Conservation (phyloP, 2,113 vertebrate species). For the Pangasianodon gigas region DNA sequence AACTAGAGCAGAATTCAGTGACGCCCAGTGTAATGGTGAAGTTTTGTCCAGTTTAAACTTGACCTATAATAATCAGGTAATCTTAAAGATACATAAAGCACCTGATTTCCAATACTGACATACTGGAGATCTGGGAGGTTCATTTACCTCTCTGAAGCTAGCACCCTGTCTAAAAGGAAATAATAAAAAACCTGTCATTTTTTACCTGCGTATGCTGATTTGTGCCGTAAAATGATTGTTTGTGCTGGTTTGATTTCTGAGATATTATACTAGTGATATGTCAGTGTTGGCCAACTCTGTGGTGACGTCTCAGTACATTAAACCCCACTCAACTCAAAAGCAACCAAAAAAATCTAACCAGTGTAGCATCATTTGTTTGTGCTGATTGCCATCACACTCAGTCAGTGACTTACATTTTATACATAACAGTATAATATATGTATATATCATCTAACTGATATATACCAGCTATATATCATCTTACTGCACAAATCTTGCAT, state of each 20-base stretch:
- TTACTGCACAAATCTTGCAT: neutral
- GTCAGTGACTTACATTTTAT: neutral
- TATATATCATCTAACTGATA: neutral
- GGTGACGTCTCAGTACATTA: neutral
- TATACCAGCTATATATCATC: neutral
- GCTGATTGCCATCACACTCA: neutral
- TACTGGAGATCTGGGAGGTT: neutral
- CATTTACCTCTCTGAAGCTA: neutral
- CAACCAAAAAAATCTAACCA: neutral
- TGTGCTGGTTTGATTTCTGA: neutral
- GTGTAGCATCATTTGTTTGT: neutral
- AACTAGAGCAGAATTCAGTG: neutral
- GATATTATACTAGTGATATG: neutral
- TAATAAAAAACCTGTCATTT: neutral
- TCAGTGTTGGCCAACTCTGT: neutral
- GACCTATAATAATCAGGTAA: neutral
- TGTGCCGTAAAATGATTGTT: neutral
- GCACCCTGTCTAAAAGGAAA: neutral
- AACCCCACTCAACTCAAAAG: neutral
- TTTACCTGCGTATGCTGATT: neutral
- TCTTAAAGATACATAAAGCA: neutral
- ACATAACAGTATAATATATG: neutral
- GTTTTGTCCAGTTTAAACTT: neutral
- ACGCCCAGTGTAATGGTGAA: neutral
- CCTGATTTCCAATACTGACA: neutral